phyloP scores from a whole-genome alignment of 1,140 invertebrate genomes.

The Panagrolaimus sp. region DNA sequence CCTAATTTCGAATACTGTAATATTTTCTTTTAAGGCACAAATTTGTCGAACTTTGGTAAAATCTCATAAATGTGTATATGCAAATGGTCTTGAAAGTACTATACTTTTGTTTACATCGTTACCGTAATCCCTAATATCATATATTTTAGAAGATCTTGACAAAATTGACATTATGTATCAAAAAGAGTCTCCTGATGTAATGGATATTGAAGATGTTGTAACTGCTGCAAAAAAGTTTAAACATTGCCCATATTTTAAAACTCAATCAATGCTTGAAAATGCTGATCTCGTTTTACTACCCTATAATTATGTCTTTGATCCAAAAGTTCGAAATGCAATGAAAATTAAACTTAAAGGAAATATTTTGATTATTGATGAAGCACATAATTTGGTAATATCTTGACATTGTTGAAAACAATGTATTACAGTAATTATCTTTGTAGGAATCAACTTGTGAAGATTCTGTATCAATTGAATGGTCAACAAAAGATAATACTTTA shows the following conservation, averaged over 20 bases:
- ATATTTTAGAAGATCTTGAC: constrained; percentile 41
- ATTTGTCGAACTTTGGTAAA: constrained; percentile 78
- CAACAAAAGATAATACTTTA: constrained; percentile 60
- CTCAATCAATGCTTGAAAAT: constrained; percentile 70
- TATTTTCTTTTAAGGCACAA: constrained; percentile 64
- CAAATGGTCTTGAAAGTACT: constrained; percentile 65
- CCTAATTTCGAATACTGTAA: neutral
- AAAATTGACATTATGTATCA: constrained; percentile 72
- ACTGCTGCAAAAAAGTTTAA: constrained; percentile 75
- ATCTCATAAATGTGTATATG: constrained; percentile 73
- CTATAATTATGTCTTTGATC: constrained; percentile 94
- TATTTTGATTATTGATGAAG: constrained; percentile 85
- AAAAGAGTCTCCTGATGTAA: constrained; percentile 67
- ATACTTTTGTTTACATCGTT: constrained; percentile 17
- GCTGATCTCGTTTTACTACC: constrained; percentile 95
- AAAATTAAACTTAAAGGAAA: constrained; percentile 60
- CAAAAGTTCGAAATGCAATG: constrained; percentile 71
- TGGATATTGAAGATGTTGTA: constrained; percentile 94
- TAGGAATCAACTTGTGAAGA: constrained; percentile 90
- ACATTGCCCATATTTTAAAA: constrained; percentile 86
- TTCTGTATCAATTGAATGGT: constrained; percentile 79
- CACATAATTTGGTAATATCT: constrained; percentile 77
- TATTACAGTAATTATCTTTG: constrained; percentile 20
- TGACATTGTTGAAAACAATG: neutral
- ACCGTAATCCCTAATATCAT: neutral